Base-by-base conservation (phyloP, 2,888 invertebrate genomes). In the Tiliacea citrago region DNA sequence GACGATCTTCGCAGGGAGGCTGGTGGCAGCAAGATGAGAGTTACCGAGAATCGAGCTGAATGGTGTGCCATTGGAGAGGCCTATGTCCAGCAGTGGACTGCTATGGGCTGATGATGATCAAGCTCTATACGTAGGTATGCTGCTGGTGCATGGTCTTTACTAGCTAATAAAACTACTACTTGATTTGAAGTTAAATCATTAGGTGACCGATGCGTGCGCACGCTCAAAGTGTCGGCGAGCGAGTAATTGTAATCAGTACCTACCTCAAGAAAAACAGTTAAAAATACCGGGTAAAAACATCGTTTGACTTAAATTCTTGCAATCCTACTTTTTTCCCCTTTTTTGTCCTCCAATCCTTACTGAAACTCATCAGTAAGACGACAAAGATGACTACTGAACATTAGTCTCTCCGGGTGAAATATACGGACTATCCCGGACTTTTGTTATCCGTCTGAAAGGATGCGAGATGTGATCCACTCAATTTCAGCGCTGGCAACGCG, bases 371-470 rank as follows among this genome's bases (percentile, higher is more conserved):
- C 63, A 57, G 57, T 73, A 39, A 80, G 62, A 60, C 55, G 74
- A 55, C 77, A 72, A 68, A 74, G 84, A 83, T 77, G 68, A 24
- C 66, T 18, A 35, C 62, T 9, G 13, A 35, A 63, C 81, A 81
- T 84, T 74, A 68, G 71, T 80, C 73, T 71, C 62, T 35, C 65
- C 61, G 42, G 29, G 68, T 84, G 77, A 84, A 53, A 76, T 83
- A 81, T 77, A 60, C 81, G 29, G 39, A 67, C 65, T 16, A 42
- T 67, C 57, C 42, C 55, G 24, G 68, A 68, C 77, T 81, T 70
- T 82, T 74, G 74, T 74, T 68, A 71, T 72, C 58, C 21, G 60
- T 67, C 57, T 68, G 47, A 68, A 63, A 68, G 76, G 66, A 67
- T 70, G 51, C 24, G 58, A 71, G 55, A 77, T 82, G 73, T 53